A percentile compares a stretch with the other conserved stretches of the same genome.
These are phyloP conservation scores for Euphonia xanthogaster DNA, from an alignment of 2,797 vertebrate genomes.

Conservation along the genomic window DNA sequence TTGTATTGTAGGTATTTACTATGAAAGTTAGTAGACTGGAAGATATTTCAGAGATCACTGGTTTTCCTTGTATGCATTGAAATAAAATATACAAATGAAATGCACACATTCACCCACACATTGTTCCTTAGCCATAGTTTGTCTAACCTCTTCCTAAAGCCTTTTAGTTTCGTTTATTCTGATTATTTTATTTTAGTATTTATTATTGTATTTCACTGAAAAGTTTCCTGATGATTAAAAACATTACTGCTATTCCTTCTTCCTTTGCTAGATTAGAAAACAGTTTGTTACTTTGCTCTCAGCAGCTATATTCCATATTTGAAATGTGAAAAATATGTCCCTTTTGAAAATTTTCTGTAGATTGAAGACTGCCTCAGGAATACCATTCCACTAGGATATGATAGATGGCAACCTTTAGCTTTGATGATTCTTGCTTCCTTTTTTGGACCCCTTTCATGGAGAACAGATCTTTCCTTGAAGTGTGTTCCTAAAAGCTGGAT, in stretches of 20 bases:
- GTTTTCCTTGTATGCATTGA: background rate
- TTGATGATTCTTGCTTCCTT: background rate
- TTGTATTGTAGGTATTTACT: background rate
- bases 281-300: background rate
- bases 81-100: background rate
- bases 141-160: background rate
- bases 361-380: background rate
- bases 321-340: background rate
- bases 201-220: background rate
- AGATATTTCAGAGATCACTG: background rate
- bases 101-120: accelerated
- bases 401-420: background rate
- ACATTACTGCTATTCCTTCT: background rate
- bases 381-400: background rate
- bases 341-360: background rate
- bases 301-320: background rate
- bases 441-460: background rate
- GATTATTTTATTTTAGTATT: background rate
- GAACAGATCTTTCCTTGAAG: background rate
- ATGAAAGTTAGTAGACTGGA: background rate
- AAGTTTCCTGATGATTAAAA: background rate
- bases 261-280: background rate
- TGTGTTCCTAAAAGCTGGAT: background rate
- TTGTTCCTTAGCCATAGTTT: background rate
- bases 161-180: background rate